A percentile compares a stretch with the other conserved stretches of the same genome.
These are phyloP conservation scores for Ammodytes marinus DNA, from an alignment of 2,113 vertebrate genomes.

Conservation along the genomic window DNA sequence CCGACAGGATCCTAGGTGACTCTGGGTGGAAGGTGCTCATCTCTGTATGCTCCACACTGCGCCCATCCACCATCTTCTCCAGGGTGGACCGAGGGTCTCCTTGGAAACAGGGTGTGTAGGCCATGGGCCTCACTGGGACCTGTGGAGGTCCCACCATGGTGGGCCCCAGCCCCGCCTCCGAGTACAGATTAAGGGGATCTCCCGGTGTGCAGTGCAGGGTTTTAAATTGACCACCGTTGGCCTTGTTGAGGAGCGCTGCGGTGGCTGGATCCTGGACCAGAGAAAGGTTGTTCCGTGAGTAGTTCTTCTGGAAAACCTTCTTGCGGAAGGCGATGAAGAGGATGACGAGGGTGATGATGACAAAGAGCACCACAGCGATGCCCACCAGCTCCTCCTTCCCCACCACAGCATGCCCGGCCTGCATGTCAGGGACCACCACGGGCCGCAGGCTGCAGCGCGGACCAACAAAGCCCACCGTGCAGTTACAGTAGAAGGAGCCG, in stretches of 20 bases:
- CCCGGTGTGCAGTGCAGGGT: constrained; percentile 86
- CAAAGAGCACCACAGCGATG: constrained; percentile 92
- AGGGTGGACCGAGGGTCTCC: constrained; percentile 91
- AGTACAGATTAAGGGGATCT: constrained; percentile 91
- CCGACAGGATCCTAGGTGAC: constrained; percentile 90
- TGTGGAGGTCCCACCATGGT: constrained; percentile 87
- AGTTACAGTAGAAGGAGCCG: constrained; percentile 97
- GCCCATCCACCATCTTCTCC: constrained; percentile 92
- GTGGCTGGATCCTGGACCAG: constrained; percentile 96
- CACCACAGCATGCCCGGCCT: constrained; percentile 93
- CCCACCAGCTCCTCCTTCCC: constrained; percentile 97
- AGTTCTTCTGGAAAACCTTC: constrained; percentile 96
- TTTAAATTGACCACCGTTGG: constrained; percentile 93
- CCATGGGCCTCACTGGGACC: constrained; percentile 96
- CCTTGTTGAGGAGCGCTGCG: constrained; percentile 94
- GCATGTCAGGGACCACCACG: constrained; percentile 96
- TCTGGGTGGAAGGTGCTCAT: constrained; percentile 97
- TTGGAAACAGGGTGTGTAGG: constrained; percentile 96
- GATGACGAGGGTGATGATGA: constrained; percentile 91
- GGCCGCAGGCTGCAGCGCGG: constrained; percentile 92
- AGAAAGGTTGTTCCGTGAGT: constrained; percentile 94
- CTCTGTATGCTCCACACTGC: constrained; percentile 91
- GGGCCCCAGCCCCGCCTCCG: constrained; percentile 85
- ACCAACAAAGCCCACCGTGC: constrained; percentile 93
- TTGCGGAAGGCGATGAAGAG: constrained; percentile 96